Conservation (phyloP, 1,140 invertebrate species). For the Heliconius hermathena region DNA sequence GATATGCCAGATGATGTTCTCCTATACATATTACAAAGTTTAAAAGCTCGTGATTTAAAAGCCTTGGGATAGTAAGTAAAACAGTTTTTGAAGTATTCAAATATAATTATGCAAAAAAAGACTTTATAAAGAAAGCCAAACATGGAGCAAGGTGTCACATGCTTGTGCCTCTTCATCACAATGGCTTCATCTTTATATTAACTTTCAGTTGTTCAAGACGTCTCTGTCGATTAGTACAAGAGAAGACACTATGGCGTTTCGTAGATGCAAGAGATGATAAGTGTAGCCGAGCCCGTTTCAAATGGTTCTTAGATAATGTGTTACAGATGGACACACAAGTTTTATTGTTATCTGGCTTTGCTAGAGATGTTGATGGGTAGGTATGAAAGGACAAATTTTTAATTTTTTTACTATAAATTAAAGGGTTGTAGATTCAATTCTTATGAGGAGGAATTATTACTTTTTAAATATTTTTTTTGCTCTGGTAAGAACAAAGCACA, state of each 20-base stretch:
- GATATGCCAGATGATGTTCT: constrained; percentile 76
- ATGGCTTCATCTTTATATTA: background rate
- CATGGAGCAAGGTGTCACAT: too few relatives aligned
- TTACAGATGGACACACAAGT: constrained; percentile 47
- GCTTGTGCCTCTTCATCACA: too few relatives aligned
- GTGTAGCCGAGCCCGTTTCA: constrained; percentile 43
- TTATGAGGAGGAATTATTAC: too few relatives aligned
- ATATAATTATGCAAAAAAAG: too few relatives aligned
- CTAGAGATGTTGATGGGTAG: constrained; percentile 46
- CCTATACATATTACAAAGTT: constrained; percentile 64
- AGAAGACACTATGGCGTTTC: constrained; percentile 61
- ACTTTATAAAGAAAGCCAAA: too few relatives aligned
- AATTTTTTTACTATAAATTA: background rate
- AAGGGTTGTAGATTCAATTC: too few relatives aligned
- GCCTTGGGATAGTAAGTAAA: constrained; percentile 72
- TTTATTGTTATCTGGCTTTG: constrained; percentile 54
- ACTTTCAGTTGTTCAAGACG: constrained; percentile 61
- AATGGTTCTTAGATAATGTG: constrained; percentile 53
- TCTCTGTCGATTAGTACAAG: constrained; percentile 55
- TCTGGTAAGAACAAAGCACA: too few relatives aligned
- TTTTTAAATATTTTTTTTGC: too few relatives aligned
- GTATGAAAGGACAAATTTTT: constrained; percentile 6
- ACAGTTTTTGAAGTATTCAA: background rate
- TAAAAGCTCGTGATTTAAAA: constrained; percentile 63
- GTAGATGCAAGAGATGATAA: constrained; percentile 55